Evolutionary conservation across 1,140 invertebrate genomes (phyloP).

Genomic region (Drosophila nebulosa): DNA sequence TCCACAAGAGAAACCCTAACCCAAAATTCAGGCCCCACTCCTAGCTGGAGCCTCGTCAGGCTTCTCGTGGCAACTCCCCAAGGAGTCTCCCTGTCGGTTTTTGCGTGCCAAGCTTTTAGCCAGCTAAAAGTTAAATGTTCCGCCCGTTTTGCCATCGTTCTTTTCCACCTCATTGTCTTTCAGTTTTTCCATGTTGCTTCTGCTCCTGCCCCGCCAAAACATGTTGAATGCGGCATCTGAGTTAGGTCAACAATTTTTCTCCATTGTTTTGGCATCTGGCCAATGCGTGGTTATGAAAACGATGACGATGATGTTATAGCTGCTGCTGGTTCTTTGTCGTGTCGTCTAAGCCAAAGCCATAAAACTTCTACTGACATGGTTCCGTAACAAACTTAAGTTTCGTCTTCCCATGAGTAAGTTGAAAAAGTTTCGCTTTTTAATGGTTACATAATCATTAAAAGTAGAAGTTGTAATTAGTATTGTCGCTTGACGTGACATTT

Average conservation of each 20-base stretch:
- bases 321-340: not conserved
- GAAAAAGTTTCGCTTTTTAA: constrained; percentile 30
- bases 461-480: constrained; percentile 47
- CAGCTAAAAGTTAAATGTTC: constrained; percentile 57
- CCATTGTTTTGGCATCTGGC: constrained; percentile 62
- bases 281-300: constrained; percentile 55
- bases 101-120: constrained; percentile 66
- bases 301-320: constrained; percentile 32
- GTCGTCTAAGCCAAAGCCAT: constrained; percentile 19
- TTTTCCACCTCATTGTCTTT: constrained; percentile 59
- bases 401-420: constrained; percentile 23
- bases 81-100: constrained; percentile 46
- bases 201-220: constrained; percentile 17
- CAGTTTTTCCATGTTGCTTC: not conserved
- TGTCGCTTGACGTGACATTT: constrained; percentile 37
- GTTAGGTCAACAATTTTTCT: constrained; percentile 68
- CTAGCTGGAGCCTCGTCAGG: not conserved
- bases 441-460: constrained; percentile 50
- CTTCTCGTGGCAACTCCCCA: constrained; percentile 62
- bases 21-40: not conserved
- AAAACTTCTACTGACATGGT: constrained; percentile 14
- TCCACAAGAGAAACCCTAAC: not conserved
- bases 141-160: not conserved
- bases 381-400: constrained; percentile 32
- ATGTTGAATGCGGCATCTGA: constrained; percentile 18